These are phyloP conservation scores for Yponomeuta evonymella DNA, from an alignment of 2,888 invertebrate species.

Conservation along the genomic window DNA sequence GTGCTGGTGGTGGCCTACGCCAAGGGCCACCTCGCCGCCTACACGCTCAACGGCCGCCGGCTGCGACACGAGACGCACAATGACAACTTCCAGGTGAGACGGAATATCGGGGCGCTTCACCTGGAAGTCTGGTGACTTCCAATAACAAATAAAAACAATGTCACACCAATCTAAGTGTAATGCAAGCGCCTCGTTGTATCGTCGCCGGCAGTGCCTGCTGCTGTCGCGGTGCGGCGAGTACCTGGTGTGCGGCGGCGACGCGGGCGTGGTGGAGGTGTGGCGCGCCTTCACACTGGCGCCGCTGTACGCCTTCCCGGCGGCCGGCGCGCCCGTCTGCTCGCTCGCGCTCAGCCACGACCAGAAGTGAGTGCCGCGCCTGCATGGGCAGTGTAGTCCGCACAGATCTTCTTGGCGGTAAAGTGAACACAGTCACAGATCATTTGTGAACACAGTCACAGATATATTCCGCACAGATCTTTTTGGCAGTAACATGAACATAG, in stretches of 20 bases:
- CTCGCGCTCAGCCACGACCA: conserved; percentile 98
- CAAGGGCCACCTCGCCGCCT: conserved; percentile 93
- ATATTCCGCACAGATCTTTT: no score
- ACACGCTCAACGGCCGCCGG: conserved; percentile 94
- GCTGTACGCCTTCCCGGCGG: conserved; percentile 97
- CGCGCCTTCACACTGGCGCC: conserved; percentile 97
- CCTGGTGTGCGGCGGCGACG: conserved; percentile 97
- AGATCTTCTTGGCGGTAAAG: no score
- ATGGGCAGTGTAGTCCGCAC: no score
- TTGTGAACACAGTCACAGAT: no score
- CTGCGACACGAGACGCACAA: conserved; percentile 94
- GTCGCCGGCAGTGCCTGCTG: conserved; percentile 83
- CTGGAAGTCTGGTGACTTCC: no score
- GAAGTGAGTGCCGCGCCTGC: conserved; percentile 80
- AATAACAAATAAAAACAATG: no score
- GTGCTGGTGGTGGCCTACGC: conserved; percentile 96
- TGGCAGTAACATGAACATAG: no score
- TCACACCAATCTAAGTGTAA: neutral
- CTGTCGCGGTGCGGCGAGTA: conserved; percentile 99
- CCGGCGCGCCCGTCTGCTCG: conserved; percentile 95
- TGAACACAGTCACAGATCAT: no score
- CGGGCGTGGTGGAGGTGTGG: conserved; percentile 98
- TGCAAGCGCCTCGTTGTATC: neutral
- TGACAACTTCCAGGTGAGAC: conserved; percentile 91
- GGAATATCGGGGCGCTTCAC: no score